Conservation (phyloP, 2,888 invertebrate species). For the Nymphalis urticae region DNA sequence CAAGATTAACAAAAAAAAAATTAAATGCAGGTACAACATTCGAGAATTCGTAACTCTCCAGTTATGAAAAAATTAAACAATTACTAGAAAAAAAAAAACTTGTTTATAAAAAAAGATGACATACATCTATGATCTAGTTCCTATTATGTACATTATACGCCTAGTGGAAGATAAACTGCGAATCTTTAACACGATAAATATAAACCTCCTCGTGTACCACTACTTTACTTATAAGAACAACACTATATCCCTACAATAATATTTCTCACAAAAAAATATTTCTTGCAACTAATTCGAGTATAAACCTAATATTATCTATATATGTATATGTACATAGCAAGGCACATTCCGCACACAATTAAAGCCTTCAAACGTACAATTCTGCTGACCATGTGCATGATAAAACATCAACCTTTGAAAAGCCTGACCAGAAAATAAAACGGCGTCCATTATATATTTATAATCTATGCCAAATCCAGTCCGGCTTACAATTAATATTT, state of each 20-base stretch:
- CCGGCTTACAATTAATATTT: slow-evolving; percentile 25
- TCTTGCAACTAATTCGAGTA: slow-evolving; percentile 81
- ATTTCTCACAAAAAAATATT: slow-evolving; percentile 79
- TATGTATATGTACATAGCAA: slow-evolving; percentile 76
- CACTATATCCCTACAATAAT: slow-evolving; percentile 73
- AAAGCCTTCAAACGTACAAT: slow-evolving; percentile 71
- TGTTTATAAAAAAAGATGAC: slow-evolving; percentile 67
- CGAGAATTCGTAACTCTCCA: slow-evolving; percentile 80
- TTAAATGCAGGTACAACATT: slow-evolving; percentile 83
- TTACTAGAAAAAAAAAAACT: slow-evolving; percentile 71
- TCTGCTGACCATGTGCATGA: slow-evolving; percentile 73
- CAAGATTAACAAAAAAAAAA: slow-evolving; percentile 77
- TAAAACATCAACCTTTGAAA: slow-evolving; percentile 70
- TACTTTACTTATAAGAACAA: slow-evolving; percentile 72
- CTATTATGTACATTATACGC: slow-evolving; percentile 75
- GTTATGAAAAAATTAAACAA: slow-evolving; percentile 75
- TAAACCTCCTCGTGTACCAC: slow-evolving; percentile 67
- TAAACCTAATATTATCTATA: slow-evolving; percentile 74
- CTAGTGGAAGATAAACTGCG: slow-evolving; percentile 82
- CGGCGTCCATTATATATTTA: slow-evolving; percentile 22
- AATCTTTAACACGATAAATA: slow-evolving; percentile 79
- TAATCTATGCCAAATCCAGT: slow-evolving; percentile 31
- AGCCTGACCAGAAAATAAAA: slow-evolving; percentile 56
- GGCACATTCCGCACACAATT: slow-evolving; percentile 82
- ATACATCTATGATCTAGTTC: slow-evolving; percentile 69